Conservation (phyloP, 2,113 vertebrate species). For the Paradoxurus hermaphroditus region DNA sequence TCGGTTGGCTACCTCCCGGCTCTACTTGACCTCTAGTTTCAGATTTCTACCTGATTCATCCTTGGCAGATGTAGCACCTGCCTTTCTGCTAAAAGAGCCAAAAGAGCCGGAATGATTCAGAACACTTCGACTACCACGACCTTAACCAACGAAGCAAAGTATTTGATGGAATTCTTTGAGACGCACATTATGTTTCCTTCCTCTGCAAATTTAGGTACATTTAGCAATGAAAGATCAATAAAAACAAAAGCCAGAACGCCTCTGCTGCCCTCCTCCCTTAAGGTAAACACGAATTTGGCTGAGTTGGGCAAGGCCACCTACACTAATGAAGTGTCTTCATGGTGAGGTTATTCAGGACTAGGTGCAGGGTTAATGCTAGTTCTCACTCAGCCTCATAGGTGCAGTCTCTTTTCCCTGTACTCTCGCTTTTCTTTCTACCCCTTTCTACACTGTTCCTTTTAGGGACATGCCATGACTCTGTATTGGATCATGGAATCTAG, state of each 20-base stretch:
- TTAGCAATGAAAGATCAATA: not conserved
- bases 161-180: not conserved
- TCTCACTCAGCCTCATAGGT: not conserved
- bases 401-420: not conserved
- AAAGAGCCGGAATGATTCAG: not conserved
- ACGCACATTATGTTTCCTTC: not conserved
- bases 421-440: not conserved
- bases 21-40: not conserved
- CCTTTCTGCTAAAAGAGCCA: not conserved
- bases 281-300: not conserved
- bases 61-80: not conserved
- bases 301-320: not conserved
- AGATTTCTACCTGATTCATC: constrained; percentile 37
- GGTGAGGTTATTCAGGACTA: not conserved
- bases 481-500: not conserved
- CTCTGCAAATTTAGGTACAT: not conserved
- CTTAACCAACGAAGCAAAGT: not conserved
- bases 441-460: not conserved
- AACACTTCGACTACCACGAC: not conserved
- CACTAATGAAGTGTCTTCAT: not conserved
- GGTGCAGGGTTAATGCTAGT: not conserved
- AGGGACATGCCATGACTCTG: not conserved
- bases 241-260: not conserved
- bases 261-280: not conserved
- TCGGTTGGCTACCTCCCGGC: not conserved